Evolutionary conservation across 2,113 vertebrate species (phyloP), one percentile per base, ranked within the genome.

Genomic region (Uria lomvia): DNA sequence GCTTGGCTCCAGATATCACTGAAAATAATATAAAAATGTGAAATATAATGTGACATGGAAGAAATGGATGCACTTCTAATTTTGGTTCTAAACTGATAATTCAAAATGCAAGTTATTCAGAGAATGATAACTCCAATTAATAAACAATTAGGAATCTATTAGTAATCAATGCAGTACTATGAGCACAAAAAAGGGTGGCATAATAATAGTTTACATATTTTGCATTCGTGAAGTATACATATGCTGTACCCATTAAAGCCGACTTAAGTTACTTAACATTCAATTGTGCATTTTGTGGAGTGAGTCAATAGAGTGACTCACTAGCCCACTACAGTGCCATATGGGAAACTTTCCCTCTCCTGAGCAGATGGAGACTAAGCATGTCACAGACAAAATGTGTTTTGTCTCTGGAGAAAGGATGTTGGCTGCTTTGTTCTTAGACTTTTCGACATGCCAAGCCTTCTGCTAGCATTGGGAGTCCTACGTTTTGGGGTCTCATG

Each of bases 301-400:
- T 92, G 63, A 94, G 92, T 82, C 94, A 38, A 83, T 90, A 90
- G 90, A 93, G 27, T 59, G 91, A 96, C 73, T 97, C 92, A 97
- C 38, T 63, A 90, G 95, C 95, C 97, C 96, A 96, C 30, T 77
- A 70, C 68, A 38, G 65, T 65, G 97, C 95, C 98, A 98, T 96
- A 97, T 97, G 97, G 98, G 95, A 96, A 97, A 94, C 47, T 84
- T 96, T 62, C 92, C 92, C 84, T 93, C 94, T 97, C 96, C 95
- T 40, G 78, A 98, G 97, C 98, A 98, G 98, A 98, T 98, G 98
- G 98, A 97, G 96, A 94, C 81, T 29, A 92, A 96, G 92, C 96
- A 92, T 97, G 97, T 95, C 97, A 96, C 62, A 97, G 97, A 96
- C 97, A 96, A 97, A 97, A 97, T 97, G 97, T 94, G 96, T 96